These are phyloP conservation scores for Phyllostomus hastatus DNA, from an alignment of 2,113 vertebrate species.

Conservation along the genomic window DNA sequence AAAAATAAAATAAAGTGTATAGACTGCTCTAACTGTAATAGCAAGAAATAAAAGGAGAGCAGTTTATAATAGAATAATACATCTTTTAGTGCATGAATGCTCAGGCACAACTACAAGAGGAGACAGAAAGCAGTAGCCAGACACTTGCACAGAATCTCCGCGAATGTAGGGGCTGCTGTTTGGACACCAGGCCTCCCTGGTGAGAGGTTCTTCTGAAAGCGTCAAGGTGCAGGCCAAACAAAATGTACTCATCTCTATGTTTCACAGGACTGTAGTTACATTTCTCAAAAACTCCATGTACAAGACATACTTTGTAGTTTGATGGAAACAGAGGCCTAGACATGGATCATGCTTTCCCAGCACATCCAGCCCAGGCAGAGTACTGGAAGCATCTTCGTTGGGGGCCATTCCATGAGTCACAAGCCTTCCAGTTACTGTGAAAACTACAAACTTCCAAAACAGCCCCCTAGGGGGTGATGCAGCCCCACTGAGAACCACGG, in stretches of 20 bases:
- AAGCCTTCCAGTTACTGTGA: not conserved
- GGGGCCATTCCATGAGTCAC: not conserved
- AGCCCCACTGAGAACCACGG: not conserved
- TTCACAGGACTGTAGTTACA: not conserved
- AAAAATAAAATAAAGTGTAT: not conserved
- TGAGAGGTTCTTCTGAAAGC: not conserved
- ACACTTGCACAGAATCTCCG: accelerated
- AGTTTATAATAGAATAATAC: not conserved
- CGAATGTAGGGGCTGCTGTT: accelerated
- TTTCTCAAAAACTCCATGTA: not conserved
- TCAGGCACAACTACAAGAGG: not conserved
- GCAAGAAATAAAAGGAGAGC: constrained; percentile 10
- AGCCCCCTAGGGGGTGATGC: not conserved
- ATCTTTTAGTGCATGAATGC: not conserved
- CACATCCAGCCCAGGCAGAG: not conserved
- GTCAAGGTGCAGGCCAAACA: not conserved
- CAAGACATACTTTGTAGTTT: not conserved
- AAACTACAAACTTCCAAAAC: not conserved
- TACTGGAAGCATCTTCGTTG: not conserved
- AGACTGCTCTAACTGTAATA: not conserved
- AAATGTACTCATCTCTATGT: not conserved
- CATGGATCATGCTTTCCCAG: not conserved
- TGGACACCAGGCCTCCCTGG: not conserved
- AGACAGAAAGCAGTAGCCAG: not conserved
- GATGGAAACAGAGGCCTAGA: not conserved